Base-by-base conservation (phyloP, 2,797 vertebrate species). In the Hybognathus amarus region DNA sequence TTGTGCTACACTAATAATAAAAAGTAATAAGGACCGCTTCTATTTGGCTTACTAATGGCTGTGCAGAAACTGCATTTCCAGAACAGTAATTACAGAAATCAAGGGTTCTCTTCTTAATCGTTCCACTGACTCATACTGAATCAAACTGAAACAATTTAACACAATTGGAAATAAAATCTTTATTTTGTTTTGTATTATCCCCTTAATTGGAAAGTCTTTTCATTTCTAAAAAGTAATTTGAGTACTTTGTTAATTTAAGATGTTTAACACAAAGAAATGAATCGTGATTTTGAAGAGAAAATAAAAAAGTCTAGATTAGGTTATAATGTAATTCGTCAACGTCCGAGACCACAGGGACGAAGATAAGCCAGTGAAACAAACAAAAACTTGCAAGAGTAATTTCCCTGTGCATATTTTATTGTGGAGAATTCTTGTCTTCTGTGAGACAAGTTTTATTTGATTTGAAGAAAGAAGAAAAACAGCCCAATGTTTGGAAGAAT, bases 381-480 rank as follows among this genome's bases (percentile, higher is more conserved):
- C 66, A 75, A 38, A 59, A 76, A 38, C 52, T n/a, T 38, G 50
- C 45, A 30, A 50, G 17, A 33, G 24, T 52, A 24, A 74, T 80
- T 73, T 42, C 20, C 54, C 54, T 36, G 27, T 59, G 12, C 36
- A 71, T 54, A 30, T 80, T 80, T 71, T 47, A 59, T 7, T 5
- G 38, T 63, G 54, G 20, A 12, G 4, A 80, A 24, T 42, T 42
- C 2, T 24, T 12, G 64, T 59, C 61, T 73, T 71, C 24, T 36
- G 56, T 56, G 18, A 80, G 18, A 70, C 24, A 4, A 45, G 8
- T 38, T 45, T 70, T 45, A 70, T 70, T 70, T 56, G 50, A 70
- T 70, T 56, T 80, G 12, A 36, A 40, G 12, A 45, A 71, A 71
- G 20, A 61, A 47, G 17, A 4, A 80, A 36, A 80, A 42, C 78